These are phyloP conservation scores for Pithys albifrons DNA, from an alignment of 2,113 vertebrate species.

Conservation along the genomic window DNA sequence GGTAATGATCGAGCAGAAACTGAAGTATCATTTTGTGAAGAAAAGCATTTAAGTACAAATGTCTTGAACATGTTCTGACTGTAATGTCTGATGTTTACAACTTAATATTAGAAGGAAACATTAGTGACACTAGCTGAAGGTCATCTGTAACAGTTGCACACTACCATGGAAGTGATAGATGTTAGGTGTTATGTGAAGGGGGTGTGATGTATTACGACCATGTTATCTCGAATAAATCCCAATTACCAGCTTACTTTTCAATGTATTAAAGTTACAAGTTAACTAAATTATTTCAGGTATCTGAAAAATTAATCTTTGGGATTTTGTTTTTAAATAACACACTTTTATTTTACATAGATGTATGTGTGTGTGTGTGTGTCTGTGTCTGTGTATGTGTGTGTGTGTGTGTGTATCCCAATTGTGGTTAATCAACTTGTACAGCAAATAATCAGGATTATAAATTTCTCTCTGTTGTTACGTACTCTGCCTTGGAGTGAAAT, in stretches of 20 bases:
- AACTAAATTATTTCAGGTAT: background rate
- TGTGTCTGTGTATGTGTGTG: background rate
- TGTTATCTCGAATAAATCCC: background rate
- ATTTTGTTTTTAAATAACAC: background rate
- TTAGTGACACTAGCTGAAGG: background rate
- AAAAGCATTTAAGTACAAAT: background rate
- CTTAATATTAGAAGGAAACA: background rate
- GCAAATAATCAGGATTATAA: background rate
- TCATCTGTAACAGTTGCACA: background rate
- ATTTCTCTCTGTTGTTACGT: background rate
- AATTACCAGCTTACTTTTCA: background rate
- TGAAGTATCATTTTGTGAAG: background rate
- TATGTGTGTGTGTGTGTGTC: background rate
- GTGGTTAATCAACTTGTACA: background rate
- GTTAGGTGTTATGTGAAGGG: background rate
- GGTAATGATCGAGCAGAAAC: background rate
- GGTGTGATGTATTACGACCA: background rate
- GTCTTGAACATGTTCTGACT: background rate
- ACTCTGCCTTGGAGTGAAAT: background rate
- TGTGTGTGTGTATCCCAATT: background rate
- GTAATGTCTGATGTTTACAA: background rate
- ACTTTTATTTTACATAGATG: background rate
- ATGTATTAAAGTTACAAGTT: background rate
- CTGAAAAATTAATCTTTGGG: background rate
- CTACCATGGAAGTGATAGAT: background rate